Evolutionary conservation across 2,797 vertebrate genomes (phyloP).

Genomic region (Carcharodon carcharias): DNA sequence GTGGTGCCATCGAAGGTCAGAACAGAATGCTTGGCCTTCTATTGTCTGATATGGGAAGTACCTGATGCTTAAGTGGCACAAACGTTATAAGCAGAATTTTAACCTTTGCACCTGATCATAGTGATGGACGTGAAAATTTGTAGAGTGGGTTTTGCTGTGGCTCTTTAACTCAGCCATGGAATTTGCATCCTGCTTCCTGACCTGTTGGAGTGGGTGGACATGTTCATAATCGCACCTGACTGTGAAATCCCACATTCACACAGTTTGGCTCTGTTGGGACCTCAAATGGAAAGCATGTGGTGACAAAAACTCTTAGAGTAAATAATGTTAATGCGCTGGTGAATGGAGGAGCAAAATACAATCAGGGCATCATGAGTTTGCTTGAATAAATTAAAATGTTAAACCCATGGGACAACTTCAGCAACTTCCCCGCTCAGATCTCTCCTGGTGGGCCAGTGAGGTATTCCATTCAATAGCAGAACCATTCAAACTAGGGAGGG

Average conservation of each 20-base stretch:
- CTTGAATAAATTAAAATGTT: background rate
- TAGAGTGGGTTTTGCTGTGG: background rate
- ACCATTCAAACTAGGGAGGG: background rate
- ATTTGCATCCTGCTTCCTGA: background rate
- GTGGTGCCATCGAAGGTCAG: background rate
- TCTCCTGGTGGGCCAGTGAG: background rate
- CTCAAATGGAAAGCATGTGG: background rate
- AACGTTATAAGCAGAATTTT: too few species aligned
- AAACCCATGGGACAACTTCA: background rate
- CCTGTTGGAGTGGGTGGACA: background rate
- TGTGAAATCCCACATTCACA: background rate
- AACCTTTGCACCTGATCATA: background rate
- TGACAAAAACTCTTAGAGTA: background rate
- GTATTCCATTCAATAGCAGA: background rate
- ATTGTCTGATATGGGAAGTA: background rate
- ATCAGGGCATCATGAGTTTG: background rate
- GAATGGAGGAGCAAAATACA: background rate
- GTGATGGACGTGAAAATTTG: background rate
- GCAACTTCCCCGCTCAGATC: background rate
- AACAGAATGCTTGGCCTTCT: background rate
- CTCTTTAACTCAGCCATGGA: background rate
- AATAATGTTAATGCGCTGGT: background rate
- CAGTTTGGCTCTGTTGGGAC: background rate
- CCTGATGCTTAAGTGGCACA: too few species aligned
- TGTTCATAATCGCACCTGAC: background rate